Evolutionary conservation across 1,140 invertebrate genomes (phyloP).

Genomic region (Vanessa atalanta): DNA sequence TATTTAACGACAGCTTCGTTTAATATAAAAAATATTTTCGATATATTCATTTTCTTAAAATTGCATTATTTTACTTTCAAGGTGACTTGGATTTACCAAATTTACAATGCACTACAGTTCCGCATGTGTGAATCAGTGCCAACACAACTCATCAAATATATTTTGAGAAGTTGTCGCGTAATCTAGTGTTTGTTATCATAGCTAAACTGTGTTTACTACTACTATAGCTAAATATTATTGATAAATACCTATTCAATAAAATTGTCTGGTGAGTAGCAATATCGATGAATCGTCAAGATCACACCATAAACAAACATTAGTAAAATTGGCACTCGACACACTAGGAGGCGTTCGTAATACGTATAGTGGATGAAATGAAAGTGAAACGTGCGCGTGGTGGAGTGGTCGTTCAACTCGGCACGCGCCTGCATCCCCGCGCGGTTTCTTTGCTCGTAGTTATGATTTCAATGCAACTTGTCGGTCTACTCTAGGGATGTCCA

Average conservation of each 20-base stretch:
- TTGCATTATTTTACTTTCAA: conserved; percentile 7
- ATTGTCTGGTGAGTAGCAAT: not conserved
- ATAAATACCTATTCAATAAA: not conserved
- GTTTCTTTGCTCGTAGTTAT: conserved; percentile 50
- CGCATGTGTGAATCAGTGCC: conserved; percentile 1
- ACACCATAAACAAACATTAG: conserved; percentile 34
- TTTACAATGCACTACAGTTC: not conserved
- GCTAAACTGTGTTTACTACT: not conserved
- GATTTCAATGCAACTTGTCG: conserved; percentile 20
- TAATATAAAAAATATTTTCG: conserved; percentile 1
- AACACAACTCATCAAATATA: conserved; percentile 5
- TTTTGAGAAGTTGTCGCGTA: conserved; percentile 3
- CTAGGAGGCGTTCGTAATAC: conserved; percentile 47
- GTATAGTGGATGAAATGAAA: conserved; percentile 65
- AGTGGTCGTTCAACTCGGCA: conserved; percentile 77
- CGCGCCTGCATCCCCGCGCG: conserved; percentile 57
- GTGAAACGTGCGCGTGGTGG: conserved; percentile 66
- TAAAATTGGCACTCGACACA: conserved; percentile 49
- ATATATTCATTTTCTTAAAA: not conserved
- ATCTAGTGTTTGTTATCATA: not conserved
- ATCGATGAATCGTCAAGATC: not conserved
- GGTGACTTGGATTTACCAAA: conserved; percentile 1
- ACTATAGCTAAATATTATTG: not conserved
- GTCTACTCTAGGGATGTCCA: conserved; percentile 5
- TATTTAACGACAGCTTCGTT: not conserved